phyloP scores from a whole-genome alignment of 1,140 invertebrate species.

The Acromyrmex echinatior region DNA sequence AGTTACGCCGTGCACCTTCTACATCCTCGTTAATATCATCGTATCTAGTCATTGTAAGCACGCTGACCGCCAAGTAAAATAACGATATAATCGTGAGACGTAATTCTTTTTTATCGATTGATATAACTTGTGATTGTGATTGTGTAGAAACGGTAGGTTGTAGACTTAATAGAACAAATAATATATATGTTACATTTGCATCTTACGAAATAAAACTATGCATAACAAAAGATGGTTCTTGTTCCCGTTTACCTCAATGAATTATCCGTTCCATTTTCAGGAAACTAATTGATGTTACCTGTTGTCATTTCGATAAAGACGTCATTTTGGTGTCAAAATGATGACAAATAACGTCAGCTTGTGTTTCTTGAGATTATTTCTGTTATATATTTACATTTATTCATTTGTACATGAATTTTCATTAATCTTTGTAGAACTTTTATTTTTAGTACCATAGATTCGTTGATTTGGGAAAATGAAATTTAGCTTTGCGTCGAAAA shows the following conservation, averaged over 20 bases:
- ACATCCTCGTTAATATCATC: slow-evolving; percentile 51
- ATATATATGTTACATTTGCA: slow-evolving; percentile 65
- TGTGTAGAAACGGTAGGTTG: slow-evolving; percentile 41
- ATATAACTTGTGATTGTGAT: slow-evolving; percentile 56
- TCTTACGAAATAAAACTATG: slow-evolving; percentile 55
- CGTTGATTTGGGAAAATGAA: background rate
- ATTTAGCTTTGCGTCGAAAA: background rate
- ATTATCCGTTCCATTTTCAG: background rate
- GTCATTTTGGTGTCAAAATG: too few relatives aligned
- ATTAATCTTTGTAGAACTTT: background rate
- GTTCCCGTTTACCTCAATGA: background rate
- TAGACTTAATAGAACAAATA: slow-evolving; percentile 45
- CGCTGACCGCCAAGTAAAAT: slow-evolving; percentile 37
- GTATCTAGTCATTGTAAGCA: slow-evolving; percentile 60
- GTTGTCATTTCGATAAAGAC: too few relatives aligned
- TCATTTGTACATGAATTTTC: background rate
- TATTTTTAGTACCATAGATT: background rate
- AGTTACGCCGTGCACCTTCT: slow-evolving; percentile 42
- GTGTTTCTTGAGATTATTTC: background rate
- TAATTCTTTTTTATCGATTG: slow-evolving; percentile 58
- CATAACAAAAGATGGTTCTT: slow-evolving; percentile 4
- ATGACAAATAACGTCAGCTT: too few relatives aligned
- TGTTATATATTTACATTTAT: too few relatives aligned
- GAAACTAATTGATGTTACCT: too few relatives aligned
- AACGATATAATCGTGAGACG: slow-evolving; percentile 54